Base-by-base conservation (phyloP, 2,888 invertebrate genomes). In the Flexamia atlantica region DNA sequence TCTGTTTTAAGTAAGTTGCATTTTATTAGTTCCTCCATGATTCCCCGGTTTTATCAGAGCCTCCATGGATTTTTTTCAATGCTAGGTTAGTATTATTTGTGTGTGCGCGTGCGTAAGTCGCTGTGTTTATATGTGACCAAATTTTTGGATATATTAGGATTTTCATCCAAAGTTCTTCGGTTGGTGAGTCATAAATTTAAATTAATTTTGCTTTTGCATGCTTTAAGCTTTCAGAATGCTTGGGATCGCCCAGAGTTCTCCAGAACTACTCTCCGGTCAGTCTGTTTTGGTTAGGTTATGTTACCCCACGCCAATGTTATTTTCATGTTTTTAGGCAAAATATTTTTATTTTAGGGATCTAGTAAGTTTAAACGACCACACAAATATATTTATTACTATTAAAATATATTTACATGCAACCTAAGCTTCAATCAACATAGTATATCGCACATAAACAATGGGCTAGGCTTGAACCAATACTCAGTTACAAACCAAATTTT, bases 261-360 rank as follows among this genome's bases (percentile, higher is more conserved):
- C 32, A 57, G 20, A 32, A 36, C 23, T 17, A 36, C 5, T 20
- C 57, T 53, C 50, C 30, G 79, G 79, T 57, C 36, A 17, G 32
- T 79, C 79, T 79, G 79, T 79, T 79, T 79, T 79, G 79, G 79
- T 79, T 79, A 79, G 79, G 79, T 79, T 79, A 79, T 79, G 79
- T 79, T 79, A 36, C 40, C 79, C 79, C 50, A 79, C 74, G 74
- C 74, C 74, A 76, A 46, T 76, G 46, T 76, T 76, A 76, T 76
- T 76, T 76, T 28, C 25, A 20, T 14, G 0, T 76, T 76, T 28
- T 50, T 17, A 42, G 3, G 1, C 30, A 25, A 46, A 64, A 64
- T 64, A 64, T 64, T 28, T 28, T 64, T 64, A 28, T 28, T 64
- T 64, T 17, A 28, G 30, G 30, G 30, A 0, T 3, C 1, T 1